A percentile compares a stretch with the other conserved stretches of the same genome.
These are phyloP conservation scores for Trissolcus basalis DNA, from an alignment of 1,140 invertebrate species.

Conservation along the genomic window DNA sequence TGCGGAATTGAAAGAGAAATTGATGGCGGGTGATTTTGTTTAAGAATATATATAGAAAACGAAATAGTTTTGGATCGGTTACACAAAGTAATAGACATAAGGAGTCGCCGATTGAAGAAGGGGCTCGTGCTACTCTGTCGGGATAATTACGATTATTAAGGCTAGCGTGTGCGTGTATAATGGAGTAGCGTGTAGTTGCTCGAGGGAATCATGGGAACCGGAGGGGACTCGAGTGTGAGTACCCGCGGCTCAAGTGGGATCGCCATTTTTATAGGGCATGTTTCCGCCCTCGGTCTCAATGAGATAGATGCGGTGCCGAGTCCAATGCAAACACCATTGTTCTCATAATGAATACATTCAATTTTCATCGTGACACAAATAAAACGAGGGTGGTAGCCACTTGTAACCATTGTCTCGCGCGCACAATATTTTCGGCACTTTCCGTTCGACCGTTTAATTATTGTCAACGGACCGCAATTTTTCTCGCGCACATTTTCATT, in stretches of 20 bases:
- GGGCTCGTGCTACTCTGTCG: slow-evolving; percentile 61
- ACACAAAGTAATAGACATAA: slow-evolving; percentile 56
- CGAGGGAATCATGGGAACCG: slow-evolving; percentile 62
- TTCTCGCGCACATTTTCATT: too few relatives aligned
- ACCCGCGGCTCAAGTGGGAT: slow-evolving; percentile 57
- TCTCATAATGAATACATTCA: slow-evolving; percentile 60
- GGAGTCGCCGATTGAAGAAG: slow-evolving; percentile 52
- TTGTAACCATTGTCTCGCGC: slow-evolving; percentile 26
- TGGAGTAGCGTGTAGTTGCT: slow-evolving; percentile 57
- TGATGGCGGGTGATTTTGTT: slow-evolving; percentile 22
- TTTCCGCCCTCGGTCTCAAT: slow-evolving; percentile 45
- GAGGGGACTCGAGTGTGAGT: slow-evolving; percentile 52
- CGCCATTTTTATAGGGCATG: slow-evolving; percentile 44
- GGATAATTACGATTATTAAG: slow-evolving; percentile 64
- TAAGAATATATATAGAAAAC: slow-evolving; percentile 15
- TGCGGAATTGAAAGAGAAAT: slow-evolving; percentile 14
- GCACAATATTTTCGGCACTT: too few relatives aligned
- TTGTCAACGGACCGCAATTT: too few relatives aligned
- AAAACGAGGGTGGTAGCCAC: slow-evolving; percentile 51
- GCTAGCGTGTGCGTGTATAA: slow-evolving; percentile 57
- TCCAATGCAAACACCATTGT: slow-evolving; percentile 66
- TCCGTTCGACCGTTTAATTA: too few relatives aligned
- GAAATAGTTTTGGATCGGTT: slow-evolving; percentile 50
- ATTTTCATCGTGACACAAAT: slow-evolving; percentile 59
- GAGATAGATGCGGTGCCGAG: slow-evolving; percentile 37